These are phyloP conservation scores for Drosophila limbata DNA, from an alignment of 2,888 invertebrate genomes.

Conservation along the genomic window DNA sequence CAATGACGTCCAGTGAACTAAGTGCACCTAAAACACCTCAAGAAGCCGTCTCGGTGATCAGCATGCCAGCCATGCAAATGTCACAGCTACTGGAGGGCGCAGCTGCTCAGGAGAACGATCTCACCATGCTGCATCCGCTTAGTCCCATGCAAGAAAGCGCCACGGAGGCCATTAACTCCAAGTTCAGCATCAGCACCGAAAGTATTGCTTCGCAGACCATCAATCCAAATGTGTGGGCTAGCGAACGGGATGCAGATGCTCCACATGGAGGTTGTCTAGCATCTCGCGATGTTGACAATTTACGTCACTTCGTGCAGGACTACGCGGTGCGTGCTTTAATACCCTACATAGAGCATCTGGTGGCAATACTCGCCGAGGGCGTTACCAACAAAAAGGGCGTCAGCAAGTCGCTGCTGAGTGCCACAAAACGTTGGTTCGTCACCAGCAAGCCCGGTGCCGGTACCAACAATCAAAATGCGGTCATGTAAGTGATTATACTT, in stretches of 20 bases:
- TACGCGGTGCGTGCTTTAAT: conserved; percentile 94
- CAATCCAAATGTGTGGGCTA: conserved; percentile 87
- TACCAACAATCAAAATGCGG: conserved; percentile 89
- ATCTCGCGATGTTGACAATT: conserved; percentile 92
- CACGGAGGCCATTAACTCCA: conserved; percentile 86
- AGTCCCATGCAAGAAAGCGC: conserved; percentile 89
- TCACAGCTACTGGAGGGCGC: conserved; percentile 63
- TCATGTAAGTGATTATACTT: conserved; percentile 89
- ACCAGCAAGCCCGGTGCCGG: conserved; percentile 93
- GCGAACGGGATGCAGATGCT: conserved; percentile 86
- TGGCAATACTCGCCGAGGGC: conserved; percentile 91
- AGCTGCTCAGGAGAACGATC: conserved; percentile 75
- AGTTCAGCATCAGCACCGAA: conserved; percentile 87
- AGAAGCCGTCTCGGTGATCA: conserved; percentile 86
- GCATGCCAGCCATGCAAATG: conserved; percentile 83
- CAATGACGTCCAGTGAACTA: conserved; percentile 84
- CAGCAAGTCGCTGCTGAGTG: conserved; percentile 95
- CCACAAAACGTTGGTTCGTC: conserved; percentile 98
- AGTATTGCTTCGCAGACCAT: conserved; percentile 86
- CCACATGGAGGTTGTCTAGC: conserved; percentile 92
- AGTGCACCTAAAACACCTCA: conserved; percentile 87
- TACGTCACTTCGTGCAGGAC: conserved; percentile 94
- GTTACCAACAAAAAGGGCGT: conserved; percentile 96
- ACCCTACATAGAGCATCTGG: conserved; percentile 96
- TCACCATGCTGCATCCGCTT: conserved; percentile 89